These are phyloP conservation scores for Petrolisthes manimaculis DNA, from an alignment of 2,888 invertebrate species.

Conservation along the genomic window DNA sequence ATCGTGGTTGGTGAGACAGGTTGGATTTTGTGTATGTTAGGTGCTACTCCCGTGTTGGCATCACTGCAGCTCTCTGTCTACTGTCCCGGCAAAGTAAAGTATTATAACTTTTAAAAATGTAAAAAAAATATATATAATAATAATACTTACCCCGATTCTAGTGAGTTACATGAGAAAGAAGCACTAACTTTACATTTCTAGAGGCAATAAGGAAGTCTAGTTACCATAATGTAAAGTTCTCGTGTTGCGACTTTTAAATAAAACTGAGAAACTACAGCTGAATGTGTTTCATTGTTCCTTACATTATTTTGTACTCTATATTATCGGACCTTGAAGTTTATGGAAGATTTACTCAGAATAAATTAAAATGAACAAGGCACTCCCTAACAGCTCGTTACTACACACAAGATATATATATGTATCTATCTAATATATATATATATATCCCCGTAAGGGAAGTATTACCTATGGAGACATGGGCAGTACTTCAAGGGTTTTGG, in stretches of 20 bases:
- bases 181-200: slow-evolving; percentile 59
- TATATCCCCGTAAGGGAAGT: no score
- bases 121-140: background rate
- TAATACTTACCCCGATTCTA: slow-evolving; percentile 40
- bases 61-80: slow-evolving; percentile 35
- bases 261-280: slow-evolving; percentile 62
- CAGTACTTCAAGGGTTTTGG: no score
- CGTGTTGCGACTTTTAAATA: slow-evolving; percentile 66
- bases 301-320: background rate
- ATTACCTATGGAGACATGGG: no score
- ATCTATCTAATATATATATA: no score
- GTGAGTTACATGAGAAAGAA: slow-evolving; percentile 51
- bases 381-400: no score
- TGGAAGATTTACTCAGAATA: no score
- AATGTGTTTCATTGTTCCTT: background rate
- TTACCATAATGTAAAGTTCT: slow-evolving; percentile 63
- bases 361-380: no score
- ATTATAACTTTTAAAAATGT: background rate
- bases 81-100: slow-evolving; percentile 9
- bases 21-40: slow-evolving; percentile 26
- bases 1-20: background rate
- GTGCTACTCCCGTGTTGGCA: slow-evolving; percentile 26
- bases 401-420: no score
- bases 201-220: slow-evolving; percentile 63
- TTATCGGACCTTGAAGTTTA: no score